Evolutionary conservation across 2,113 vertebrate species (phyloP), one percentile per base, ranked within the genome.

Genomic region (Oriolus oriolus): DNA sequence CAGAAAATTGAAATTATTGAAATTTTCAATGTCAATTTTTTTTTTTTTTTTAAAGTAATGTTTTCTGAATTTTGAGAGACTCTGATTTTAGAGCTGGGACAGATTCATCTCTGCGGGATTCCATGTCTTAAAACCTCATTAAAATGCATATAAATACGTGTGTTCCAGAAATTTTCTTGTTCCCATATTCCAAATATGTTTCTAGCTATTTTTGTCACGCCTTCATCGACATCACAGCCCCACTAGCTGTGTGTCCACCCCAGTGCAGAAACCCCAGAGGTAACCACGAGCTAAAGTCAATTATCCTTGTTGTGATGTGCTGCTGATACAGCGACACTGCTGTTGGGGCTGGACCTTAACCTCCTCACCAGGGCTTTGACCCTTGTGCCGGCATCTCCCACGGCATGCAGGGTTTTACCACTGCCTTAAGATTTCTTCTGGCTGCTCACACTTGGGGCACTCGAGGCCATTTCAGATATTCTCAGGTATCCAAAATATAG

Each of bases 211-310:
- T 13, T 4, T 81, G 6, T 18, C 15, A 65, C 61, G 8, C 0
- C 5, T 60, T 35, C 18, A 4, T 66, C 1, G 1, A 13, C 22
- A 19, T 6, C 47, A 26, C 45, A 59, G 4, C 31, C 14, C 27
- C 66, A 2, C 7, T 13, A 16, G 3, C 15, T 57, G 2, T 2
- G 1, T 45, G 21, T 24, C 18, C 26, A 42, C 7, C 24, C n/a
- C 24, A 53, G 18, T 7, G 6, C 17, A 87, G 47, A 54, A 52
- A 33, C 2, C 6, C 10, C 33, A 39, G 26, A 31, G 16, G 6
- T 6, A 47, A 56, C 53, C 71, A 13, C 4, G n/a, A 60, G 8
- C 8, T 60, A 11, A 56, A 87, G 6, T 4, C 4, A 63, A 3
- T 60, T 47, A 13, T 19, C 9, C 13, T 20, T n/a, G 7, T 30